A percentile compares a stretch with the other conserved stretches of the same genome.
These are phyloP conservation scores for Pelmatolapia mariae DNA, from an alignment of 2,113 vertebrate genomes.

Conservation along the genomic window DNA sequence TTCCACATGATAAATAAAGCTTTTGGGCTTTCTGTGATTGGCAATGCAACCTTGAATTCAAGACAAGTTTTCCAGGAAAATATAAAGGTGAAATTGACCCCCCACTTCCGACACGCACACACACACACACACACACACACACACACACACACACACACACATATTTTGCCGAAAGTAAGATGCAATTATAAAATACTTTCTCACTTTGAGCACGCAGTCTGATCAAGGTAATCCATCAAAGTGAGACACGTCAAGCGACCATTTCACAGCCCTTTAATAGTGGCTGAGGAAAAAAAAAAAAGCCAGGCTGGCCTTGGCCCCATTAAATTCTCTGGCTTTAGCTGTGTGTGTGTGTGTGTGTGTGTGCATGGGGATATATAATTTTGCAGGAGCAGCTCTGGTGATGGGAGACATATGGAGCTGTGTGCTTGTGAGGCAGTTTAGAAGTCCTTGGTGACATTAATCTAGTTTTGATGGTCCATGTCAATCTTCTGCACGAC, in stretches of 20 bases:
- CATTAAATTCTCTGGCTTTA: neutral
- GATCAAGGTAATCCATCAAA: conserved; percentile 54
- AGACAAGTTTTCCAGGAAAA: neutral
- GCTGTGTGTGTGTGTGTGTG: neutral
- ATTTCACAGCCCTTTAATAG: conserved; percentile 21
- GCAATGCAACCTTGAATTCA: conserved; percentile 11
- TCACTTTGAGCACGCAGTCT: neutral
- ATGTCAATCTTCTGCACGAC: neutral
- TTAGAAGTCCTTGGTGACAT: neutral
- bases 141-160: neutral
- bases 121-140: neutral
- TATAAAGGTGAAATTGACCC: neutral
- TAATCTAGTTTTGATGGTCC: neutral
- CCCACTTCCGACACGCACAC: neutral
- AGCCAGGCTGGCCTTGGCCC: neutral
- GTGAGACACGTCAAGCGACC: conserved; percentile 2
- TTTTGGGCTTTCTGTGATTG: neutral
- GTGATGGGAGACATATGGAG: neutral
- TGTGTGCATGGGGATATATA: neutral
- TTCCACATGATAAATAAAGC: neutral
- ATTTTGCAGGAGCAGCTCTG: neutral
- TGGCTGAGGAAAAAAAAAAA: neutral
- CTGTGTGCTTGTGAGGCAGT: neutral
- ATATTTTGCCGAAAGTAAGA: neutral
- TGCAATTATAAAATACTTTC: conserved; percentile 30